phyloP scores from a whole-genome alignment of 1,140 invertebrate species.

The Meteorus sp. region DNA sequence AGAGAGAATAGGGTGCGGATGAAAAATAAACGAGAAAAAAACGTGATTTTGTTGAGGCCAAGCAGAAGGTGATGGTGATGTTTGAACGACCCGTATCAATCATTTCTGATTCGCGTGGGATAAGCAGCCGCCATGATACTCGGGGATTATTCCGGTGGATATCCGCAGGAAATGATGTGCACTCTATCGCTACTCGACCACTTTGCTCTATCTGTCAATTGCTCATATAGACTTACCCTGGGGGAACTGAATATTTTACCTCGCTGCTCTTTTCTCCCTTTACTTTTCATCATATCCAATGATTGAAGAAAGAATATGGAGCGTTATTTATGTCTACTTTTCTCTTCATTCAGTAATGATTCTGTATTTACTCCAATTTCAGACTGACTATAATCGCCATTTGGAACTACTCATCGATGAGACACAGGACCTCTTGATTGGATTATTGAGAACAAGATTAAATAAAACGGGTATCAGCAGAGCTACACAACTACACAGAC shows the following conservation, averaged over 20 bases:
- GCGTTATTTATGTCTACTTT: background rate
- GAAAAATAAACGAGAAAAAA: conserved; percentile 19
- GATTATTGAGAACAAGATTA: conserved; percentile 39
- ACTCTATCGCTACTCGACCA: background rate
- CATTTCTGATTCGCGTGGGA: conserved; percentile 37
- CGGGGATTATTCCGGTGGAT: conserved; percentile 40
- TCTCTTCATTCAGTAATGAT: conserved; percentile 2
- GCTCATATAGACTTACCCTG: background rate
- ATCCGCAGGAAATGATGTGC: conserved; percentile 22
- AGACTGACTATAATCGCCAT: conserved; percentile 74
- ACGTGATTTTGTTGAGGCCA: background rate
- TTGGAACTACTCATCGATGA: conserved; percentile 63
- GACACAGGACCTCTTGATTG: conserved; percentile 36
- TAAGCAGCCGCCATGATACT: conserved; percentile 23
- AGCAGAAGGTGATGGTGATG: conserved; percentile 15
- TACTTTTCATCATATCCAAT: background rate
- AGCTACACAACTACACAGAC: conserved; percentile 38
- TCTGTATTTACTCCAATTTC: conserved; percentile 35
- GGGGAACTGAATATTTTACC: background rate
- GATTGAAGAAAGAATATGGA: background rate
- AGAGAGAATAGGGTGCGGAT: background rate
- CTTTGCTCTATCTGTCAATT: background rate
- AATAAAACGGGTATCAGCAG: conserved; percentile 32
- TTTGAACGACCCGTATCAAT: conserved; percentile 34
- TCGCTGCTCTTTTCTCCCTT: background rate